Evolutionary conservation across 2,888 invertebrate species (phyloP).

Genomic region (Asteroscopus sphinx): DNA sequence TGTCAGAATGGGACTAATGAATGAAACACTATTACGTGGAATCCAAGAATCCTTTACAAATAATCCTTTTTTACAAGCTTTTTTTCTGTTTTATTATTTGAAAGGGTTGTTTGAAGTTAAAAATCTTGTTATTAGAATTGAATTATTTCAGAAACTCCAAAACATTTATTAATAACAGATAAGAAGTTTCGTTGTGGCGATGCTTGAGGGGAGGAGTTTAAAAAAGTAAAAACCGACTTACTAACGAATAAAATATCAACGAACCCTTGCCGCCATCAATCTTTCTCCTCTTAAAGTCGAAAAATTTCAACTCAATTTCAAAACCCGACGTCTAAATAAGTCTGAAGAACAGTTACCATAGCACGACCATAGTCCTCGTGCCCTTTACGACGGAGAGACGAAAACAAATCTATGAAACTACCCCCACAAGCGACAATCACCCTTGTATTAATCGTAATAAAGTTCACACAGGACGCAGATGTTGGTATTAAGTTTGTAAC

Average conservation of each 20-base stretch:
- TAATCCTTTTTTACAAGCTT: background rate
- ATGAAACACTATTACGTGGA: slow-evolving; percentile 31
- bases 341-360: slow-evolving; percentile 71
- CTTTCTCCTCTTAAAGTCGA: slow-evolving; percentile 50
- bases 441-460: slow-evolving; percentile 33
- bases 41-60: slow-evolving; percentile 10
- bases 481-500: slow-evolving; percentile 61
- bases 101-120: no score
- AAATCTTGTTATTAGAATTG: no score
- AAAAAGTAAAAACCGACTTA: no score
- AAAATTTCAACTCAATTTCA: slow-evolving; percentile 68
- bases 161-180: no score
- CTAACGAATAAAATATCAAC: slow-evolving; percentile 48
- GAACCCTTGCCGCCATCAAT: slow-evolving; percentile 34
- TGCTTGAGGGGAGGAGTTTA: no score
- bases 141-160: no score
- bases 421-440: slow-evolving; percentile 31
- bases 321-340: slow-evolving; percentile 72
- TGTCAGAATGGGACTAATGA: slow-evolving; percentile 32
- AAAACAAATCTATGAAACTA: slow-evolving; percentile 39
- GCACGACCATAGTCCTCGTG: slow-evolving; percentile 73
- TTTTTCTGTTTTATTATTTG: no score
- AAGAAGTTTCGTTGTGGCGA: no score
- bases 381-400: slow-evolving; percentile 68
- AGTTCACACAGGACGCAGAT: slow-evolving; percentile 44